Evolutionary conservation across 2,113 vertebrate genomes (phyloP), one percentile per base, ranked within the genome.

Genomic region (Galbula dea): DNA sequence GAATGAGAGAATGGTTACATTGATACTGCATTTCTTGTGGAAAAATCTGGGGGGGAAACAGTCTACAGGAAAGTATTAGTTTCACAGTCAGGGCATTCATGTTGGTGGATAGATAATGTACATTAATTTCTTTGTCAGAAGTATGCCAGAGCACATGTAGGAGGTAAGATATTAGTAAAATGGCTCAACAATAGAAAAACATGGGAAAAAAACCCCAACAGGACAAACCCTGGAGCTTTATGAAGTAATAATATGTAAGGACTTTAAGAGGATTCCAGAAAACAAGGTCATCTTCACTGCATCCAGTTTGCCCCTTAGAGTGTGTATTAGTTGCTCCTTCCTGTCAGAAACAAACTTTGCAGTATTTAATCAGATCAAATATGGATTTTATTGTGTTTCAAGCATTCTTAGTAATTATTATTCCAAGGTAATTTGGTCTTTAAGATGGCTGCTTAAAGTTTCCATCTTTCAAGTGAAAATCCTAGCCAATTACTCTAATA

Each of bases 201-300:
- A 22, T 7, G 26, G 39, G 3, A 3, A 7, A 30, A 45, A 39
- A 46, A 24, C 12, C 16, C 15, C 7, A 65, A 10, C 2, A 49
- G 36, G 74, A 24, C 15, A 49, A 72, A 75, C 3, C 3, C 11
- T 45, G 11, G n/a, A 79, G 13, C 6, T 63, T 85, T 61, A 63
- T 41, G 19, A 68, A 32, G 36, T 69, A 81, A 59, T 67, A 55
- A 23, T 61, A 58, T 57, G 21, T 9, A 57, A 15, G 67, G 45
- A 71, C 91, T 96, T 94, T 67, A 93, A 90, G 86, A 94, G 37
- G 46, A 63, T 94, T 84, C 34, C 59, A 90, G 59, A 14, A 52
- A 69, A 11, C 59, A 52, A 55, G 86, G 87, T 37, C 43, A 49
- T 76, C 77, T 49, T 85, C 4, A 6, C 16, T 74, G 67, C 67